Conservation (phyloP, 2,888 invertebrate species). For the Chrysolina oricalcia region DNA sequence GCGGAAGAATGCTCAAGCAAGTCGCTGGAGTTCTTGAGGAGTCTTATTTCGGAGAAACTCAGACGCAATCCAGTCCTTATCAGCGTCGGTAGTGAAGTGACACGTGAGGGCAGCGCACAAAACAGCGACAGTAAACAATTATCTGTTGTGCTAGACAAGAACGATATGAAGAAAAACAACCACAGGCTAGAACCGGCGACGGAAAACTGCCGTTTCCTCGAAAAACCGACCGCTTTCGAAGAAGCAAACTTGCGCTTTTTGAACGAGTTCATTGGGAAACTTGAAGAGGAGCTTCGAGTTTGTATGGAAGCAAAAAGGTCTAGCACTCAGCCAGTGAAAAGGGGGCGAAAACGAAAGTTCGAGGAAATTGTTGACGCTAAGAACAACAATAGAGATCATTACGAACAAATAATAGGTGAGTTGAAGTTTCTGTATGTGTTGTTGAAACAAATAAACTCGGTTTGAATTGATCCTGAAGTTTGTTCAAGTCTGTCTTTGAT, state of each 20-base stretch:
- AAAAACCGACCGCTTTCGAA: slow-evolving; percentile 39
- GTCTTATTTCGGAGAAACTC: neutral
- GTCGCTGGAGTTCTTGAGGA: slow-evolving; percentile 2
- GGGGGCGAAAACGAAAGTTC: slow-evolving; percentile 46
- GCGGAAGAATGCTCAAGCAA: neutral
- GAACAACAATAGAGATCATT: slow-evolving; percentile 50
- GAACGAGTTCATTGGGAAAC: slow-evolving; percentile 44
- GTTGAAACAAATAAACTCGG: too few species aligned
- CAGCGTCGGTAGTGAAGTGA: neutral
- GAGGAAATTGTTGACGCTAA: slow-evolving; percentile 45
- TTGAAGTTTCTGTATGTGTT: neutral
- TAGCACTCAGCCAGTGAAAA: slow-evolving; percentile 33
- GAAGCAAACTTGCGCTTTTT: slow-evolving; percentile 50
- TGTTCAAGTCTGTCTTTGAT: too few species aligned
- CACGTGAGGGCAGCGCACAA: neutral
- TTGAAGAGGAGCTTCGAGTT: slow-evolving; percentile 51
- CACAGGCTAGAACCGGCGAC: neutral
- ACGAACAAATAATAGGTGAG: slow-evolving; percentile 47
- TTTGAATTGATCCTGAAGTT: too few species aligned
- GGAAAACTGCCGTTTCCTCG: slow-evolving; percentile 50
- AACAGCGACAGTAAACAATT: neutral
- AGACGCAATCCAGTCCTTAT: neutral
- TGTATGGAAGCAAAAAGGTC: slow-evolving; percentile 42
- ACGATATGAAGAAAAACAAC: neutral
- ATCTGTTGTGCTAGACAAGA: neutral